Conservation (phyloP, 2,113 vertebrate genomes). For the Trichechus manatus region DNA sequence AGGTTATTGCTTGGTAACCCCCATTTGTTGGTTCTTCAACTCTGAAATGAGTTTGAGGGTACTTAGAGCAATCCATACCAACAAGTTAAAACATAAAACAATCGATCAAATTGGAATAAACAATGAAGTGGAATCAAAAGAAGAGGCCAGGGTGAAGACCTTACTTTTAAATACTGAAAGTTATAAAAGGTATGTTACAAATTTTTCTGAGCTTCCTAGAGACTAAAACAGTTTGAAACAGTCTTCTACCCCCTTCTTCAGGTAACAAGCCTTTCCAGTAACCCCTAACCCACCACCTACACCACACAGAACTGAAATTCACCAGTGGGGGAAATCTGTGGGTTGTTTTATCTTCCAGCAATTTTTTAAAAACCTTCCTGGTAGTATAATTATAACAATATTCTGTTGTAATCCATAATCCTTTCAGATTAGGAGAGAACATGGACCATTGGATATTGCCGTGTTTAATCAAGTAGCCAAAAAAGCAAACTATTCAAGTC, state of each 20-base stretch:
- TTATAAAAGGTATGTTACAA: not conserved
- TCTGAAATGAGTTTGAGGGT: not conserved
- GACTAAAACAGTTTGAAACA: not conserved
- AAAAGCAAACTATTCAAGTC: not conserved
- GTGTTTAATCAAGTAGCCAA: not conserved
- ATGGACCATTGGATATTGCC: not conserved
- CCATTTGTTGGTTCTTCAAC: slow-evolving; percentile 13
- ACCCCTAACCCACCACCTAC: not conserved
- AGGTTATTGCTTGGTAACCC: not conserved
- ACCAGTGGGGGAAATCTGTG: not conserved
- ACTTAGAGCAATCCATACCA: not conserved
- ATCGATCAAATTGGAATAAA: not conserved
- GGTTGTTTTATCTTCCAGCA: not conserved
- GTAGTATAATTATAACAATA: not conserved
- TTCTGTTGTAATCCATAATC: too few relatives aligned
- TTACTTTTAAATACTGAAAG: not conserved
- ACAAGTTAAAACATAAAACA: not conserved
- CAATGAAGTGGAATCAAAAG: not conserved
- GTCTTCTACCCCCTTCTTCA: too few relatives aligned
- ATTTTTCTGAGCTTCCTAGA: not conserved
- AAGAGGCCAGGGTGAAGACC: not conserved
- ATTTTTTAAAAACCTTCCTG: not conserved
- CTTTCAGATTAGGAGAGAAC: not conserved
- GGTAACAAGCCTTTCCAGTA: not conserved
- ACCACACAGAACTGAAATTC: not conserved